A percentile compares a stretch with the other conserved stretches of the same genome.
Conservation (phyloP, 2,888 invertebrate genomes). For the Phalangium opilio region DNA sequence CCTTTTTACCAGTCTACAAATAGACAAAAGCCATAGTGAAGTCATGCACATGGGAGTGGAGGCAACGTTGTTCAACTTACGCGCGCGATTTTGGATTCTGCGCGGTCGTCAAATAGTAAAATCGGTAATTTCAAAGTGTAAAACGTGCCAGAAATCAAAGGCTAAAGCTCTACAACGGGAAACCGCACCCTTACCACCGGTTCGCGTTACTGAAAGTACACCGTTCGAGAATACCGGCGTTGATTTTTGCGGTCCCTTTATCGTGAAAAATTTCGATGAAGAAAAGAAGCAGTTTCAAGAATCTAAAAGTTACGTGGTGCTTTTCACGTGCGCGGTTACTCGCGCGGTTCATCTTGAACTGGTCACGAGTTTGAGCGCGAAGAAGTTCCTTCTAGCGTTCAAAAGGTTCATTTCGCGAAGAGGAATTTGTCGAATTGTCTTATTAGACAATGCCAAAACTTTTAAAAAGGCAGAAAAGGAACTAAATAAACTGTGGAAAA, state of each 20-base stretch:
- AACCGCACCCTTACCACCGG: neutral
- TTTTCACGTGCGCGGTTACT: constrained; percentile 2
- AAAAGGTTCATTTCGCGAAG: constrained; percentile 11
- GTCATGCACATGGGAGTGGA: constrained; percentile 3
- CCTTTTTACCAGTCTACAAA: constrained; percentile 1
- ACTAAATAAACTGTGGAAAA: constrained; percentile 2
- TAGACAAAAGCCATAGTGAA: neutral
- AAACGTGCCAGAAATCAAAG: neutral
- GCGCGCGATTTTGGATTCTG: neutral
- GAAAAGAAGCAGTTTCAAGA: neutral
- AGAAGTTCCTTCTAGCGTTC: constrained; percentile 15
- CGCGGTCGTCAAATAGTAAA: neutral
- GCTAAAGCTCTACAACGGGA: neutral
- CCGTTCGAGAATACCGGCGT: constrained; percentile 1
- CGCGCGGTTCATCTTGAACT: constrained; percentile 14
- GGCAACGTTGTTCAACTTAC: constrained; percentile 1
- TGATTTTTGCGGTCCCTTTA: constrained; percentile 2
- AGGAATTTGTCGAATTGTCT: too few species aligned
- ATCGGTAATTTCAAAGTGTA: neutral
- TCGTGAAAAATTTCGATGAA: neutral
- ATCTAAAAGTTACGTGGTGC: constrained; percentile 3
- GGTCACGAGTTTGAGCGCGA: constrained; percentile 13
- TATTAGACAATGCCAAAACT: constrained; percentile 18
- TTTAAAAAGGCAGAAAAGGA: constrained; percentile 15
- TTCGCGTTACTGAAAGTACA: neutral